Evolutionary conservation across 2,113 vertebrate species (phyloP), one percentile per base, ranked within the genome.

Genomic region (Myotis lucifugus): DNA sequence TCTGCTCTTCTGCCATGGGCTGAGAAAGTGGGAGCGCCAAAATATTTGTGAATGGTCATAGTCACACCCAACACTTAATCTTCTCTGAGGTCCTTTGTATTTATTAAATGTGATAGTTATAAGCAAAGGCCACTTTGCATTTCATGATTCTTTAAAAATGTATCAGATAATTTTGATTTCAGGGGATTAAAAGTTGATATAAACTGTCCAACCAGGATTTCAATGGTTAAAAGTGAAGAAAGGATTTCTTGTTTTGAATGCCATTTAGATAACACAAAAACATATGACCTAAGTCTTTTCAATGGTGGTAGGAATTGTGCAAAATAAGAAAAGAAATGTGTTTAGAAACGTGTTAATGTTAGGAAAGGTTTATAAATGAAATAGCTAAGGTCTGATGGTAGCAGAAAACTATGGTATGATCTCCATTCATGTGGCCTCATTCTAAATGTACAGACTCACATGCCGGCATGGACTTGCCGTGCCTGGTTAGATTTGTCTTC

Each of bases 401-500:
- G 77, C 13, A 0, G 85, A 77, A 95, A 97, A 82, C 29, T 72
- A n/a, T 52, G 59, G 40, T 77, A 91, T 0, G 34, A 97, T 97
- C 97, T 96, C 91, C 90, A 94, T 88, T 72, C 93, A 95, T 70
- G 8, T 78, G 90, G 92, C 96, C 97, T 97, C 88, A 34, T 98
- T 97, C 79, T 93, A 73, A 96, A 96, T 13, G 52, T 34, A 11
- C 48, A 56, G n/a, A 14, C 83, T 96, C 96, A 82, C 6, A 5
- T 96, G 95, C 86, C 97, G 94, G 90, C 96, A 40, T 0, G 14
- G 93, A 29, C 21, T 48, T 74, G 83, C 96, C 97, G 97, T 96
- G 97, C 97, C 97, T 97, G 88, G 96, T 97, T 98, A 98, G 94
- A 97, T 93, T 95, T 98, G 98, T 98, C 97, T 97, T 97, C 92